Conservation (phyloP, 2,888 invertebrate genomes). For the Magallana nippona region DNA sequence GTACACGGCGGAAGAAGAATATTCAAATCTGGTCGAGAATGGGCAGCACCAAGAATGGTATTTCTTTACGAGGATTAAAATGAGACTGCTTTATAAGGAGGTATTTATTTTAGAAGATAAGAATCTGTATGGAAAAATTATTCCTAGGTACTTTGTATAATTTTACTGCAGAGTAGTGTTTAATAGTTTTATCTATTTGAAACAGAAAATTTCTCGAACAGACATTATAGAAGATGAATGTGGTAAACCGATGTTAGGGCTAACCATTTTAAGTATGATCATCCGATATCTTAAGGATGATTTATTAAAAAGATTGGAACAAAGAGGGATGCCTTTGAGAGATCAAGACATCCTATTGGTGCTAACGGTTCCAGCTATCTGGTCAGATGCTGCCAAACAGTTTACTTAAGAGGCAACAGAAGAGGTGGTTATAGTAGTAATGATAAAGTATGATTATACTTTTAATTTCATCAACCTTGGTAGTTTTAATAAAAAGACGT, state of each 20-base stretch:
- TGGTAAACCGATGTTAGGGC: slow-evolving; percentile 28
- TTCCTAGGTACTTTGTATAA: too few species aligned
- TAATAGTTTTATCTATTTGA: too few species aligned
- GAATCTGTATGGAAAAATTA: too few species aligned
- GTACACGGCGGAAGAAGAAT: slow-evolving; percentile 43
- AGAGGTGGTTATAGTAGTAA: not conserved
- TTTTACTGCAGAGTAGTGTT: too few species aligned
- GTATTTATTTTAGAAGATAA: too few species aligned
- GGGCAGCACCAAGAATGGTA: slow-evolving; percentile 40
- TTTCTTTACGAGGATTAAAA: slow-evolving; percentile 43
- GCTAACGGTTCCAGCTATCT: slow-evolving; percentile 43
- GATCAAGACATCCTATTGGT: slow-evolving; percentile 42
- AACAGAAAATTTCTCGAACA: slow-evolving; percentile 22
- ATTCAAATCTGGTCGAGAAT: slow-evolving; percentile 37
- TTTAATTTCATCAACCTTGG: too few species aligned
- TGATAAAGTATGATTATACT: too few species aligned
- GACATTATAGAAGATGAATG: slow-evolving; percentile 24
- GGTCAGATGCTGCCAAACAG: slow-evolving; percentile 45
- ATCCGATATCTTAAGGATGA: slow-evolving; percentile 22
- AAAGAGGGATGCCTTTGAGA: slow-evolving; percentile 18
- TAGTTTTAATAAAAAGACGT: too few species aligned
- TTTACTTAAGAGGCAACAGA: slow-evolving; percentile 41
- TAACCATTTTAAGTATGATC: slow-evolving; percentile 34
- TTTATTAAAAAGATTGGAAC: slow-evolving; percentile 10
- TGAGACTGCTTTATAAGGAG: slow-evolving; percentile 41